Evolutionary conservation across 2,113 vertebrate species (phyloP).

Genomic region (Sceloporus tristichus): DNA sequence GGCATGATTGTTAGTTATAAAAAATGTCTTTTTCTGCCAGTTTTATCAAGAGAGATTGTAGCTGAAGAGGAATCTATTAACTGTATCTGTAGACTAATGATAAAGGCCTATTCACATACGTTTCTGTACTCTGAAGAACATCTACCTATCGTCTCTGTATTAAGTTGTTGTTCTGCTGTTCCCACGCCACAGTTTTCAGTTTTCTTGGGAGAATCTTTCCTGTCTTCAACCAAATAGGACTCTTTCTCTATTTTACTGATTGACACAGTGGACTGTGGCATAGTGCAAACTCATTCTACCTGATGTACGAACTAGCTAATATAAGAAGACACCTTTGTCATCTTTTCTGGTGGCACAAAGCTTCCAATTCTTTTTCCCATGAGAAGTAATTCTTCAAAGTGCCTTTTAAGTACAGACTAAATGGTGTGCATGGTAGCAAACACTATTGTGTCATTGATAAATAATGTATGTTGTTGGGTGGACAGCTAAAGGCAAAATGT

Average conservation of each 20-base stretch:
- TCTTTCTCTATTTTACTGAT: background rate
- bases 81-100: background rate
- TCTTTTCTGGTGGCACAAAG: background rate
- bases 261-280: background rate
- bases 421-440: background rate
- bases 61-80: background rate
- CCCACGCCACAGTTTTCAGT: background rate
- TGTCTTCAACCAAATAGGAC: background rate
- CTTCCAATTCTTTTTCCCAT: conserved; percentile 12
- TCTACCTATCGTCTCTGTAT: background rate
- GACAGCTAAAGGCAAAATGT: background rate
- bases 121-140: background rate
- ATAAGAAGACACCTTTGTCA: conserved; percentile 10
- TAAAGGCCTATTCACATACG: background rate
- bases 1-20: too few relatives aligned
- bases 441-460: conserved; percentile 5
- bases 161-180: background rate
- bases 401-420: conserved; percentile 13
- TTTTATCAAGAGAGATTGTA: background rate
- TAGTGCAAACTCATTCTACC: background rate
- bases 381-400: conserved; percentile 11
- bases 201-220: background rate
- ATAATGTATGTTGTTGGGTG: background rate
- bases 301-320: conserved; percentile 16
- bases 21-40: background rate